Conservation (phyloP, 2,113 vertebrate species). For the Brienomyrus brachyistius region DNA sequence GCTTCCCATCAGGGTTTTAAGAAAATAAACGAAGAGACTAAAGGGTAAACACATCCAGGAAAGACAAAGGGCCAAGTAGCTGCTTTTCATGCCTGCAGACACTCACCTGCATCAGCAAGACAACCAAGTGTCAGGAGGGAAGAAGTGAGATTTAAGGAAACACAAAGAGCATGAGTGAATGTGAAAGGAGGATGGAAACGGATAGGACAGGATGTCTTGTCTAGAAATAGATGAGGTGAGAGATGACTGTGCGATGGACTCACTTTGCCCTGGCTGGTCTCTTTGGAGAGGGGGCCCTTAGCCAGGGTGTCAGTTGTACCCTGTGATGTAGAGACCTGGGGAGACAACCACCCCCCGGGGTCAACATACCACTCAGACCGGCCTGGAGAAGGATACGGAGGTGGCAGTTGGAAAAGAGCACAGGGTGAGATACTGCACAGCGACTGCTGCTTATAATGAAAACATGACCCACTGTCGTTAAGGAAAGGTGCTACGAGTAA, state of each 20-base stretch:
- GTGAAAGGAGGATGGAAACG: constrained; percentile 25
- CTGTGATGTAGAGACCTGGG: constrained; percentile 57
- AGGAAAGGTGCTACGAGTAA: background rate
- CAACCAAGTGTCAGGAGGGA: background rate
- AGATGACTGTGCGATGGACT: constrained; percentile 47
- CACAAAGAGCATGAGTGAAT: constrained; percentile 48
- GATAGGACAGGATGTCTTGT: background rate
- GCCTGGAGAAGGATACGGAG: background rate
- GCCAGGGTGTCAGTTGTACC: constrained; percentile 49
- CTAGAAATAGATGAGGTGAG: constrained; percentile 26
- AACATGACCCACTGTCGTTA: background rate
- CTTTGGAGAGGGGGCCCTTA: constrained; percentile 31
- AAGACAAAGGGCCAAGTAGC: background rate
- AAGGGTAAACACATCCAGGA: background rate
- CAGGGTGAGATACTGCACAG: background rate
- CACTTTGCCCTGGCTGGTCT: constrained; percentile 51
- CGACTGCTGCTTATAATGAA: background rate
- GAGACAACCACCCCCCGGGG: constrained; percentile 52
- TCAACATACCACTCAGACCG: constrained; percentile 21
- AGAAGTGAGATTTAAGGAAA: constrained; percentile 38
- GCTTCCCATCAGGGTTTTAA: background rate
- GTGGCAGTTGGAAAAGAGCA: background rate
- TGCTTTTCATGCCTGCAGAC: background rate
- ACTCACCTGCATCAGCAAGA: background rate
- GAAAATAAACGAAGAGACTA: background rate